Evolutionary conservation across 1,140 invertebrate genomes (phyloP).

Genomic region (Drosophila kurseongensis): DNA sequence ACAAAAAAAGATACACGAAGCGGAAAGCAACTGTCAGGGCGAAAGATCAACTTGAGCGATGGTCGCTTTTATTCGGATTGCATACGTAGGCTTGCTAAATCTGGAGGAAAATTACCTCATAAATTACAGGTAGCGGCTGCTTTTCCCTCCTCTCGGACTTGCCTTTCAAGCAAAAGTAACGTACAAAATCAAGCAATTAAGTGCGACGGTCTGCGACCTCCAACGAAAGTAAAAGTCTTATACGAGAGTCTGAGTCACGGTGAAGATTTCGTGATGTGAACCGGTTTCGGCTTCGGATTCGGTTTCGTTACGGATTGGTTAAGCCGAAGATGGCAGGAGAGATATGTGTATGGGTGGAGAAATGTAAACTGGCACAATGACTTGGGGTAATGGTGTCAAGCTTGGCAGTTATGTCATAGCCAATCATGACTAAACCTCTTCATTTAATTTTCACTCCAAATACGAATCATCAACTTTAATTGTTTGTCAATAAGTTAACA

Average conservation of each 20-base stretch:
- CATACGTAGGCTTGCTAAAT: constrained; percentile 66
- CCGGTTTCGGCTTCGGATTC: constrained; percentile 40
- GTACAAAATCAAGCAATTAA: constrained; percentile 55
- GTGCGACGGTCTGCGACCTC: constrained; percentile 74
- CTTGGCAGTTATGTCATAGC: constrained; percentile 49
- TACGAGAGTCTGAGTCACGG: constrained; percentile 60
- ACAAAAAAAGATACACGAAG: constrained; percentile 60
- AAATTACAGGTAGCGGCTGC: constrained; percentile 38
- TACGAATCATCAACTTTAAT: not conserved
- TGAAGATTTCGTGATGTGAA: constrained; percentile 67
- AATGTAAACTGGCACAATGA: constrained; percentile 78
- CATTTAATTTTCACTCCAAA: constrained; percentile 19
- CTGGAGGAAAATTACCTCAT: constrained; percentile 71
- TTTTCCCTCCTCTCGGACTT: not conserved
- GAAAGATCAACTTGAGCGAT: constrained; percentile 76
- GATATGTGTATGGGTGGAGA: constrained; percentile 23
- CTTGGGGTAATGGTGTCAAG: constrained; percentile 74
- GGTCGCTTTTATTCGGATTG: constrained; percentile 13
- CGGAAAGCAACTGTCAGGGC: constrained; percentile 68
- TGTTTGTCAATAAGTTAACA: constrained; percentile 2
- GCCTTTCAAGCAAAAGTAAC: constrained; percentile 21
- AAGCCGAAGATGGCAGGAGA: constrained; percentile 34
- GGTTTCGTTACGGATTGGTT: constrained; percentile 62
- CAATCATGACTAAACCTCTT: constrained; percentile 28
- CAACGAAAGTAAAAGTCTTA: constrained; percentile 77